Conservation (phyloP, 2,797 vertebrate genomes). For the Platalea minor region DNA sequence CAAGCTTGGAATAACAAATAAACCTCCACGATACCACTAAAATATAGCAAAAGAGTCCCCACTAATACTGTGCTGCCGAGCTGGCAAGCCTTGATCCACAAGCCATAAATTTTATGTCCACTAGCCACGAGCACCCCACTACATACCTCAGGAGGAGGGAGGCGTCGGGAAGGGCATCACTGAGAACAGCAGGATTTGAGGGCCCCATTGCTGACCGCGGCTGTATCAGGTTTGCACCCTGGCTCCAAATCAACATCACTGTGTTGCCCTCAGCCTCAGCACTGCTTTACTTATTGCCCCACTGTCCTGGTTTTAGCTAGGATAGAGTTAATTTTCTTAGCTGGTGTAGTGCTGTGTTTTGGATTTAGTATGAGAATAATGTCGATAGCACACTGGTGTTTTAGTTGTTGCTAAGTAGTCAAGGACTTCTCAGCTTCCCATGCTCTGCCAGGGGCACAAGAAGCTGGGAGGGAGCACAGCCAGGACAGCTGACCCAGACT, state of each 20-base stretch:
- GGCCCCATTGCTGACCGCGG: rapidly evolving
- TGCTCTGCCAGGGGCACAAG: too few species aligned
- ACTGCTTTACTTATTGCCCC: neutral
- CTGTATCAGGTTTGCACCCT: neutral
- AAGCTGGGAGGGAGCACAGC: too few species aligned
- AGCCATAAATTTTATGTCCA: neutral
- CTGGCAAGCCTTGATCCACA: neutral
- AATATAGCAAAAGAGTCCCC: neutral
- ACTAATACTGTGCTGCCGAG: neutral
- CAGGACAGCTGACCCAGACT: too few species aligned
- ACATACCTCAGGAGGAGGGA: neutral
- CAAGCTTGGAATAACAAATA: neutral
- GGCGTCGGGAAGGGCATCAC: rapidly evolving
- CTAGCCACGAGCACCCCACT: neutral
- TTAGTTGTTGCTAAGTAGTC: too few species aligned
- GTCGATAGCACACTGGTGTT: too few species aligned
- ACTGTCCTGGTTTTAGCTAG: too few species aligned
- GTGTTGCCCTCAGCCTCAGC: neutral
- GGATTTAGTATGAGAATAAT: too few species aligned
- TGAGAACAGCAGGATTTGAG: neutral
- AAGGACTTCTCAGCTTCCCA: too few species aligned
- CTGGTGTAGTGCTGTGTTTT: too few species aligned
- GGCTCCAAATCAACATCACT: neutral
- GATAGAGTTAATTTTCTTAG: too few species aligned
- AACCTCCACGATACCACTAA: neutral